Percentiles rank a stretch among this genome's conserved stretches.
phyloP scores from a whole-genome alignment of 2,888 invertebrate species.

The Heteromyza rotundicornis region DNA sequence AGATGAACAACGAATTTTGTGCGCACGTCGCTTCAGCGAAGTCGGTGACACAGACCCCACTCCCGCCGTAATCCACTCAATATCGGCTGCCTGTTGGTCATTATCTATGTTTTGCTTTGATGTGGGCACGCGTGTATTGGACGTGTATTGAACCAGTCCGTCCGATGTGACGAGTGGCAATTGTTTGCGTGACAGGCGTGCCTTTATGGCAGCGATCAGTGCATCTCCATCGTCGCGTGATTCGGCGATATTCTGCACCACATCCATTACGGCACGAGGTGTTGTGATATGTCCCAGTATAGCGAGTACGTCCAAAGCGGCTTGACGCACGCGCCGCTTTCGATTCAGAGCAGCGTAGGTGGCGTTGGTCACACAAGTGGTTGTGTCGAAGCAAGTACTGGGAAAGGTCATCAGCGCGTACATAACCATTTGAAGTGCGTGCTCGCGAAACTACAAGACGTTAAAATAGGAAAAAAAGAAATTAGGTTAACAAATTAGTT shows the following conservation, averaged over 20 bases:
- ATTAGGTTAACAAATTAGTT: not conserved
- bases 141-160: slow-evolving; percentile 77
- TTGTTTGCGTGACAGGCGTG: slow-evolving; percentile 75
- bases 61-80: slow-evolving; percentile 78
- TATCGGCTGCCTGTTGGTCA: slow-evolving; percentile 68
- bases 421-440: slow-evolving; percentile 77
- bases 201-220: slow-evolving; percentile 74
- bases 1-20: slow-evolving; percentile 33
- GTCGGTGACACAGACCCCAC: slow-evolving; percentile 68
- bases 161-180: slow-evolving; percentile 75
- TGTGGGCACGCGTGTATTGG: slow-evolving; percentile 66
- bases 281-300: slow-evolving; percentile 77
- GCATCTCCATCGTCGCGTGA: slow-evolving; percentile 64
- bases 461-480: not conserved
- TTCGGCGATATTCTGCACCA: slow-evolving; percentile 67
- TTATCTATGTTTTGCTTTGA: slow-evolving; percentile 6
- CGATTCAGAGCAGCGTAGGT: slow-evolving; percentile 64
- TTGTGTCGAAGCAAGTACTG: slow-evolving; percentile 73
- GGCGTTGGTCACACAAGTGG: slow-evolving; percentile 62
- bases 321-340: slow-evolving; percentile 78
- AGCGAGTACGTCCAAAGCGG: slow-evolving; percentile 79
- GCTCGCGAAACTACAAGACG: slow-evolving; percentile 70
- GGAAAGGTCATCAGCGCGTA: slow-evolving; percentile 80
- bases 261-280: slow-evolving; percentile 69
- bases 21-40: slow-evolving; percentile 57